These are phyloP conservation scores for Steatornis caripensis DNA, from an alignment of 2,113 vertebrate genomes.

Conservation along the genomic window DNA sequence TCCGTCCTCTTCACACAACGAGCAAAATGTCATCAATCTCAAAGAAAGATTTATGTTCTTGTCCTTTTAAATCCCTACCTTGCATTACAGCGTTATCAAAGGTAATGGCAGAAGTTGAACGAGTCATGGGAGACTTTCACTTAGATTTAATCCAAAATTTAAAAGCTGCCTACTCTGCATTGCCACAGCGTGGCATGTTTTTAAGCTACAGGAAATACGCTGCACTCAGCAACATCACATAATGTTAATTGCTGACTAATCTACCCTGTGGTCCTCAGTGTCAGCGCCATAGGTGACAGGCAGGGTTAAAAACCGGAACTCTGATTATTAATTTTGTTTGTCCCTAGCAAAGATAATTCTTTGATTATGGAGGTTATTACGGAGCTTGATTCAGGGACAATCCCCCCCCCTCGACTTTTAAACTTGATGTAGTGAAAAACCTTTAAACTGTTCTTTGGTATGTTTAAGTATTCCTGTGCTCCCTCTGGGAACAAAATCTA, in stretches of 20 bases:
- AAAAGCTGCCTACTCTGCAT: slow-evolving; percentile 35
- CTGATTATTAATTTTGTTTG: background rate
- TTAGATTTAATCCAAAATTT: slow-evolving; percentile 28
- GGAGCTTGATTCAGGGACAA: background rate
- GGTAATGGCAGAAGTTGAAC: slow-evolving; percentile 12
- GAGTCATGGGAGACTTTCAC: slow-evolving; percentile 5
- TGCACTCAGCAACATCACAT: slow-evolving; percentile 4
- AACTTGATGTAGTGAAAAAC: background rate
- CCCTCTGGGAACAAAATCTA: background rate
- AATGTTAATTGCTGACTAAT: slow-evolving; percentile 32
- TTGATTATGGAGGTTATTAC: background rate
- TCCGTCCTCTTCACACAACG: background rate
- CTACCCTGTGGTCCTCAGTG: background rate
- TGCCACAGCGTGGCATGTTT: background rate
- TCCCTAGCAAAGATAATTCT: background rate
- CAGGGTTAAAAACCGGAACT: background rate
- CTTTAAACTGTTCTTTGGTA: background rate
- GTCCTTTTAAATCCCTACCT: slow-evolving; percentile 37
- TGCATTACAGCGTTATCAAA: slow-evolving; percentile 17
- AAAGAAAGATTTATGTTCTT: slow-evolving; percentile 17
- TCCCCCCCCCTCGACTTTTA: no score
- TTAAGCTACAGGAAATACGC: background rate
- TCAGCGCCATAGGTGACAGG: background rate
- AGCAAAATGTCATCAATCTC: slow-evolving; percentile 20
- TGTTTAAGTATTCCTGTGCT: background rate